Conservation (phyloP, 2,888 invertebrate genomes). For the Plutella xylostella region DNA sequence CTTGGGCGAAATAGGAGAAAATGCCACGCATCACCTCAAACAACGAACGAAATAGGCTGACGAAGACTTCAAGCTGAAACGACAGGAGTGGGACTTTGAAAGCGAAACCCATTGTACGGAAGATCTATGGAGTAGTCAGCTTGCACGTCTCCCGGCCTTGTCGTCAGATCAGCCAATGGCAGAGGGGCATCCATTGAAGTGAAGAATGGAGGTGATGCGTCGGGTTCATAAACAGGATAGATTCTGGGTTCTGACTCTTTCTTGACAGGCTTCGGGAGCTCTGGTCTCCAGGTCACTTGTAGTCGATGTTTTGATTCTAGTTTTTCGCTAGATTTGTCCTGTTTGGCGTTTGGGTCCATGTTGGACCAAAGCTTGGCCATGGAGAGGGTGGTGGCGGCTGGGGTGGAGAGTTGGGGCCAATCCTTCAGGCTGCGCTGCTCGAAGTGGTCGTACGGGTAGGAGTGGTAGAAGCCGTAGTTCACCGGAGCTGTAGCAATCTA, state of each 20-base stretch:
- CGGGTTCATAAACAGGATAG: constrained; percentile 33
- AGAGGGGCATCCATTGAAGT: constrained; percentile 40
- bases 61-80: constrained; percentile 57
- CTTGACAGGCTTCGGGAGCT: constrained; percentile 27
- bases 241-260: constrained; percentile 32
- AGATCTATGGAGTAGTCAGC: constrained; percentile 59
- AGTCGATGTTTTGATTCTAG: constrained; percentile 4
- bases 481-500: constrained; percentile 79
- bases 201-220: constrained; percentile 27
- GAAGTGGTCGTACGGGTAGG: constrained; percentile 59
- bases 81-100: constrained; percentile 65
- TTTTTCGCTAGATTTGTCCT: constrained; percentile 27
- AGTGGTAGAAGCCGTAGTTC: constrained; percentile 81
- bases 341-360: constrained; percentile 29
- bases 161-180: constrained; percentile 42
- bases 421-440: constrained; percentile 50
- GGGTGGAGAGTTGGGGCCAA: constrained; percentile 36
- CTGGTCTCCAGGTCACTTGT: constrained; percentile 30
- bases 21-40: constrained; percentile 38
- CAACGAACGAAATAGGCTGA: constrained; percentile 37
- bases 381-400: constrained; percentile 32
- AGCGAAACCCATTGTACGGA: constrained; percentile 59
- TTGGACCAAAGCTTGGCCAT: constrained; percentile 28
- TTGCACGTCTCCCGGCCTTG: constrained; percentile 54
- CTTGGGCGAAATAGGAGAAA: constrained; percentile 39